Evolutionary conservation across 1,140 invertebrate genomes (phyloP), one percentile per base, ranked within the genome.

Genomic region (Sipha flava): DNA sequence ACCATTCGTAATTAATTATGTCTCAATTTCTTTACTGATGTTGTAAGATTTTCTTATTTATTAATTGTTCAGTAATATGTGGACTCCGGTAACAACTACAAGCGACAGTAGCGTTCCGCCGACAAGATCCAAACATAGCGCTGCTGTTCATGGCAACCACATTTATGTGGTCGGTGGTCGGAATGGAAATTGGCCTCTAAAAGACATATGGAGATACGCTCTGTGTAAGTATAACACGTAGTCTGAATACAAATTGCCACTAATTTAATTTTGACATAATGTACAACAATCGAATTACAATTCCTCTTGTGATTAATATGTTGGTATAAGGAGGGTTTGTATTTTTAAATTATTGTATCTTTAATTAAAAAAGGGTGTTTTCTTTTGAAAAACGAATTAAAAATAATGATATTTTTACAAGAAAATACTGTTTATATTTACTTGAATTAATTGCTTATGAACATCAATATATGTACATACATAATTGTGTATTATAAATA

Each of bases 161-260:
- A 89, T 95, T 73, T 95, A 94, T 84, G 87, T 96, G 49, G 87
- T 94, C 64, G 94, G 93, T 2, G 94, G 94, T 9, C 86, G 93
- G 43, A 94, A 93, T 85, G 93, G 93, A 37, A 92, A 92, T 84
- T 85, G 94, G 72, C 92, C 93, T 1, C 88, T 94, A 64, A 91
- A 92, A 84, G 94, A 96, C 86, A 89, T 95, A 80, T 96, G 94
- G 94, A 89, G 89, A 83, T 94, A 93, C 83, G 90, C 91, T 83
- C 87, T 95, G 21, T 90, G 93, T 95, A 83, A 90, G 89, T 87
- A 82, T 47, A 2, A 37, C 43, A 54, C 72, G 47, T 34, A 54
- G 31, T 26, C 73, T 40, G 73, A 77, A 77, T 77, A 77, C 34
- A 43, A 77, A 77, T 77, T 18, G 34, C 23, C 34, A 59, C 5